Base-by-base conservation (phyloP, 2,888 invertebrate genomes). In the Chrysolina oricalcia region DNA sequence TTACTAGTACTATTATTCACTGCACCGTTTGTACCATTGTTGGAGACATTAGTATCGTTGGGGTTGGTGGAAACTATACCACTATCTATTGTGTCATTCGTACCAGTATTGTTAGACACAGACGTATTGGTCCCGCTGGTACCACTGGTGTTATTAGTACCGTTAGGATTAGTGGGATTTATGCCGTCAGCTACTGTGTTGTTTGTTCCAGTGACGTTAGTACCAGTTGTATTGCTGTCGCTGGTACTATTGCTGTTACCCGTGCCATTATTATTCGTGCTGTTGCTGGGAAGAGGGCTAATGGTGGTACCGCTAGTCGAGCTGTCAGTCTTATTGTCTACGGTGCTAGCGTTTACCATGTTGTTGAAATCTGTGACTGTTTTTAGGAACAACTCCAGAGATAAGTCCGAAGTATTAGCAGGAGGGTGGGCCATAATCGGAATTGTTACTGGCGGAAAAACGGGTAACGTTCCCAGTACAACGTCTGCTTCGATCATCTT, bases 351-450 rank as follows among this genome's bases (percentile, higher is more conserved):
- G 1, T 19, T 64, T 23, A 19, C 23, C 8, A 19, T 13, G 23
- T 46, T 65, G 53, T 75, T 79, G 17, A 77, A 77, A n/a, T 46
- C 41, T 11, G 74, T 40, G 43, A 78, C 73, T 50, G 75, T 64
- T 6, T 63, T 72, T 10, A 97, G 88, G 90, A 97, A 97, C 17
- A 92, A 91, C 0, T 92, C 90, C 21, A 97, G 90, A 1, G 94
- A 92, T 48, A 97, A 90, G 88, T 97, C 95, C 0, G 96, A 96
- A 15, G 88, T 89, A 4, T 86, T 91, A 0, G 88, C 89, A 0
- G 97, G 96, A 0, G 97, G 96, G 89, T 97, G 96, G 0, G 93
- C 96, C 97, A 98, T 97, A 56, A 97, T 91, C 0, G 97, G 96
- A 10, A 90, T 85, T 41, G 43, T 11, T 9, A 63, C 46, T 86